phyloP scores from a whole-genome alignment of 30 jellyfish, hydroid and myxozoan species.

The Hydractinia symbiolongicarpus region DNA sequence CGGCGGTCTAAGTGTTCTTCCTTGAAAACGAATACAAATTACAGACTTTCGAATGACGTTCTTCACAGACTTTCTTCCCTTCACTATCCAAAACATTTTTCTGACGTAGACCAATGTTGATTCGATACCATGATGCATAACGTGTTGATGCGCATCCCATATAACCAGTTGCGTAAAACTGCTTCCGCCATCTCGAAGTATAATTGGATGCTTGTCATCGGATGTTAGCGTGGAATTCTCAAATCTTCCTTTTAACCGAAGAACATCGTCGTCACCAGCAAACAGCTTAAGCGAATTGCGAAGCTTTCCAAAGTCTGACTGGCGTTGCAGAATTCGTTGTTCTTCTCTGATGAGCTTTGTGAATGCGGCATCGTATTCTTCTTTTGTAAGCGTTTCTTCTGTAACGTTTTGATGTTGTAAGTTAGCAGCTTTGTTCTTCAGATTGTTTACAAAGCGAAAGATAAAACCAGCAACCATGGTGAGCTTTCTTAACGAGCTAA shows the following conservation, averaged over 20 bases:
- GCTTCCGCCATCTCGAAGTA: too few species aligned
- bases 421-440: too few species aligned
- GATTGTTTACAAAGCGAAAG: too few species aligned
- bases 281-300: slow-evolving; percentile 19
- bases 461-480: too few species aligned
- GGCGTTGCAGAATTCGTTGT: not conserved
- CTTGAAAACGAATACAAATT: slow-evolving; percentile 20
- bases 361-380: not conserved
- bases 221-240: not conserved
- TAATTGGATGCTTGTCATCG: not conserved
- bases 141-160: slow-evolving; percentile 35
- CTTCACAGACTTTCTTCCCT: slow-evolving; percentile 34
- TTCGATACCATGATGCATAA: slow-evolving; percentile 35
- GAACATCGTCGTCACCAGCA: slow-evolving; percentile 16
- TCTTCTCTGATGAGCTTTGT: not conserved
- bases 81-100: slow-evolving; percentile 25
- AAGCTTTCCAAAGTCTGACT: slow-evolving; percentile 12
- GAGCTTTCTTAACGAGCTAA: too few species aligned
- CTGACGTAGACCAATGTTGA: slow-evolving; percentile 7
- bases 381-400: slow-evolving; percentile 18
- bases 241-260: slow-evolving; percentile 28
- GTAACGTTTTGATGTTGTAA: too few species aligned
- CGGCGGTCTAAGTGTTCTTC: slow-evolving; percentile 31
- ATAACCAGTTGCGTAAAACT: slow-evolving; percentile 30
- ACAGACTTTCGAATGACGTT: slow-evolving; percentile 11